Conservation (phyloP, 2,797 vertebrate genomes). For the Helarctos malayanus region DNA sequence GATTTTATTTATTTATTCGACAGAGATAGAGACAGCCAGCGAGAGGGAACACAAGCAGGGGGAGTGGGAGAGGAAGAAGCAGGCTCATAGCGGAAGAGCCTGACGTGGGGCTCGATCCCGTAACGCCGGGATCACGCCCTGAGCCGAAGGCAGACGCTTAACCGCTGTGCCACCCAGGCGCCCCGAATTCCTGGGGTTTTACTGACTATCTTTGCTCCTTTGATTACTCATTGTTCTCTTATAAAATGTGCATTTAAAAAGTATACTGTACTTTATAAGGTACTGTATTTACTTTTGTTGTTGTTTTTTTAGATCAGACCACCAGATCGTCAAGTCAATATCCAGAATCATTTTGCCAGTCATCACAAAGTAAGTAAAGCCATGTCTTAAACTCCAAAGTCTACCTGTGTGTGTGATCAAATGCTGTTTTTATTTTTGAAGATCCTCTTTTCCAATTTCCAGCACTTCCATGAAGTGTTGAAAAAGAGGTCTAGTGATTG, state of each 20-base stretch:
- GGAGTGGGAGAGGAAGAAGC: too few relatives aligned
- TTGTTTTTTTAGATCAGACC: constrained; percentile 64
- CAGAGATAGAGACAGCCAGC: too few relatives aligned
- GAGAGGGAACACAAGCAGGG: too few relatives aligned
- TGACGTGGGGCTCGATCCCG: too few relatives aligned
- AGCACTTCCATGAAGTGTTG: neutral
- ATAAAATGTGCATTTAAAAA: constrained; percentile 3
- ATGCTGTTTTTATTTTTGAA: constrained; percentile 32
- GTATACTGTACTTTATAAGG: neutral
- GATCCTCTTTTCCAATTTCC: constrained; percentile 16
- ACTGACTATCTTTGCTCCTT: constrained; percentile 50
- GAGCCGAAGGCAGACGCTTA: too few relatives aligned
- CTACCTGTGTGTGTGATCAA: neutral
- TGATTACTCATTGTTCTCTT: constrained; percentile 10
- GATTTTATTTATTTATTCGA: too few relatives aligned
- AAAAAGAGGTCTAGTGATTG: neutral
- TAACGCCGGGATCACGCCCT: too few relatives aligned
- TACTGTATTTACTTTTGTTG: neutral
- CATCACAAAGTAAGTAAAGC: constrained; percentile 67
- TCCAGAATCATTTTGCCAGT: constrained; percentile 59
- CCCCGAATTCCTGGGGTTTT: constrained; percentile 44
- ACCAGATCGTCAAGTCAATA: neutral
- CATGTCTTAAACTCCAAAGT: neutral
- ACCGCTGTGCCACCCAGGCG: too few relatives aligned
- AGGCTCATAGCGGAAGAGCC: too few relatives aligned